Base-by-base conservation (phyloP, 2,113 vertebrate species). In the Apaloderma vittatum region DNA sequence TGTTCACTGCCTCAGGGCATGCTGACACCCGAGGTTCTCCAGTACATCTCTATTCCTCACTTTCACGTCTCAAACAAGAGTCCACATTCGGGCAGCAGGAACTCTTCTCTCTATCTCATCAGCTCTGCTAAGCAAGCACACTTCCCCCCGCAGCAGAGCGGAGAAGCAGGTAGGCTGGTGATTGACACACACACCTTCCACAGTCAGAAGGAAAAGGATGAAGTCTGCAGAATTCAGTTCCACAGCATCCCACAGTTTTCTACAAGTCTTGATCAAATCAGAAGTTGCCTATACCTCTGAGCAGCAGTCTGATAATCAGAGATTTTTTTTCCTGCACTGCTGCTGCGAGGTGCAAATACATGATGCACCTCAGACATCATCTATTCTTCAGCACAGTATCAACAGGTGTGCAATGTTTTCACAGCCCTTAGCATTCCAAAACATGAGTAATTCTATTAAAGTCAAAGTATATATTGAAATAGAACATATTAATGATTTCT, bases 171-270 rank as follows among this genome's bases (percentile, higher is more conserved):
- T 76, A 80, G 88, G 94, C 67, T 96, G 74, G 71, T 82, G 90
- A 92, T 6, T 92, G 93, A 88, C 88, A 87, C 29, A 40, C 59
- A 68, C 11, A 0, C 51, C 74, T 82, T 74, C 82, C 71, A n/a
- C 51, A 87, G 22, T 49, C 67, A 71, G 78, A 75, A 75, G 51
- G 49, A 54, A 75, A 74, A 77, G 57, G 61, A 78, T 85, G 40
- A 87, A 93, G 70, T 59, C 90, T 90, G 62, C 57, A 85, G 87
- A 94, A 90, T 70, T 90, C 74, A 52, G 22, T 85, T 94, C 71
- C 61, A 93, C 30, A 75, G 77, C 86, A 91, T 81, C 90, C 87
- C 74, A 40, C 66, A 43, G 83, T 34, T 72, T 88, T 92, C 75
- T 37, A 27, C 30, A 73, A 90, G 65, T 62, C 80, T 82, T 63